phyloP scores from a whole-genome alignment of 1,140 invertebrate species.

The Dolichoris vasculosae region DNA sequence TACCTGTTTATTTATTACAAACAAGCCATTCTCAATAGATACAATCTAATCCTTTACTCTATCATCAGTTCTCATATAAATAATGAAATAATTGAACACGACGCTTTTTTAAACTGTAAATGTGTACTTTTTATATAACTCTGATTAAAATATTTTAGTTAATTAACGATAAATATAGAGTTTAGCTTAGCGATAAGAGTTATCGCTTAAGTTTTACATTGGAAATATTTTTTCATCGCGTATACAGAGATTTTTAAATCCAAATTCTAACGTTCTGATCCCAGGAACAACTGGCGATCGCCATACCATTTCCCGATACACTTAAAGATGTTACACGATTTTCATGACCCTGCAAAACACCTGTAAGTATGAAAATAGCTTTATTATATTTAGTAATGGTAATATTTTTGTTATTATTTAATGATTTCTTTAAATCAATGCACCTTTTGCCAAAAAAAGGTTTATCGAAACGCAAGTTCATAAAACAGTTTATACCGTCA shows the following conservation, averaged over 20 bases:
- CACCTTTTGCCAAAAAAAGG: no score
- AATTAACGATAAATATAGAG: slow-evolving; percentile 35
- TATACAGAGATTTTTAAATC: slow-evolving; percentile 77
- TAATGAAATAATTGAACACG: background rate
- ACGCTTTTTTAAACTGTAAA: background rate
- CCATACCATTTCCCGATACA: slow-evolving; percentile 87
- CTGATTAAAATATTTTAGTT: background rate
- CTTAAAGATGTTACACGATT: slow-evolving; percentile 91
- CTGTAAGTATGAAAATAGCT: slow-evolving; percentile 69
- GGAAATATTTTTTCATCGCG: background rate
- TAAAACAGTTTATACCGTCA: no score
- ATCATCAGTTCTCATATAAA: slow-evolving; percentile 13
- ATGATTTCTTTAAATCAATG: background rate
- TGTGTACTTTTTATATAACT: background rate
- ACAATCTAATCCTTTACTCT: slow-evolving; percentile 26
- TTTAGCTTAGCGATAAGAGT: background rate
- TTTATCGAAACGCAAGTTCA: no score
- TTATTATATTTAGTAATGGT: background rate
- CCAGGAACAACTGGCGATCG: slow-evolving; percentile 90
- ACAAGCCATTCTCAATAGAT: slow-evolving; percentile 14
- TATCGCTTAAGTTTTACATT: background rate
- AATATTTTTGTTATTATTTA: background rate
- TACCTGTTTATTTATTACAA: slow-evolving; percentile 48
- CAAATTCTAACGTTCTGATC: slow-evolving; percentile 90
- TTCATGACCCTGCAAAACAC: slow-evolving; percentile 86